Conservation (phyloP, 1,140 invertebrate species). For the Saccostrea echinata region DNA sequence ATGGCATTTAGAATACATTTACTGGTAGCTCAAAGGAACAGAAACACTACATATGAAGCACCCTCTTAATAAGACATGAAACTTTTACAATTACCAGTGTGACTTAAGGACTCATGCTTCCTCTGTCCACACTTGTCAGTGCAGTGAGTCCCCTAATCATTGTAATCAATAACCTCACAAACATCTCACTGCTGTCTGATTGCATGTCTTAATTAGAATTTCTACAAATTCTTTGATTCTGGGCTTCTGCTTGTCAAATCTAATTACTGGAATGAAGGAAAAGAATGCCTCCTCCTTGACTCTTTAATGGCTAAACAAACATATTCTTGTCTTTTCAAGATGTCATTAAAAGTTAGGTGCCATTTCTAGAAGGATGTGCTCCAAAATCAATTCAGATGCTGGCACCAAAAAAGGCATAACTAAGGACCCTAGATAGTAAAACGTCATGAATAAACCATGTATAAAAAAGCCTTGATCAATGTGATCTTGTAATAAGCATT, state of each 20-base stretch:
- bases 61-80: neutral
- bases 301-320: slow-evolving; percentile 11
- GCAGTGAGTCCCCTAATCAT: neutral
- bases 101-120: neutral
- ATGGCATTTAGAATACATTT: too few species aligned
- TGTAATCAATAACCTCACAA: slow-evolving; percentile 10
- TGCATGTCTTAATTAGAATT: slow-evolving; percentile 33
- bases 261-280: slow-evolving; percentile 3
- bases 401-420: neutral
- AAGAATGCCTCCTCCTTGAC: neutral
- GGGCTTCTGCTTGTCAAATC: slow-evolving; percentile 5
- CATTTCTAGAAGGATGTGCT: neutral
- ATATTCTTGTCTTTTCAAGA: neutral
- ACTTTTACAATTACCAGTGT: neutral
- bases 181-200: neutral
- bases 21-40: too few species aligned
- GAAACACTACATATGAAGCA: too few species aligned
- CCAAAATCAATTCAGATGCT: slow-evolving; percentile 23
- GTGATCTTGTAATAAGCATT: neutral
- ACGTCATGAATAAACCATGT: neutral
- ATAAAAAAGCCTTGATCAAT: neutral
- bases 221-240: slow-evolving; percentile 30
- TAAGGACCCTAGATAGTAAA: neutral
- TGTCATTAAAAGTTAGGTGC: slow-evolving; percentile 8
- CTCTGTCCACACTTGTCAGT: neutral